phyloP scores from a whole-genome alignment of 2,797 vertebrate genomes.

The Onychomys arenicola region DNA sequence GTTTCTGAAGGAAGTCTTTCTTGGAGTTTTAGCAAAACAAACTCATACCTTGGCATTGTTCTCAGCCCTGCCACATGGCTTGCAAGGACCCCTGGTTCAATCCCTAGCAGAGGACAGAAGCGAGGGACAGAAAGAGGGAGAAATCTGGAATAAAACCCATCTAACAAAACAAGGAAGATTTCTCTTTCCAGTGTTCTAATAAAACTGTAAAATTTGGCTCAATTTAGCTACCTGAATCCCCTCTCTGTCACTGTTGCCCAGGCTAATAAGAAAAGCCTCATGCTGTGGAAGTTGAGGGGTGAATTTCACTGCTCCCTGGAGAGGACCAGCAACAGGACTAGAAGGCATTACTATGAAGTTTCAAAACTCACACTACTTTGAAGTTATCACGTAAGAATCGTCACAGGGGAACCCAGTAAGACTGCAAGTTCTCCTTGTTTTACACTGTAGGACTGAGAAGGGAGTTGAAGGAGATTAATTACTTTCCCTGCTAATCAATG shows the following conservation, averaged over 20 bases:
- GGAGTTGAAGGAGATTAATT: constrained; percentile 87
- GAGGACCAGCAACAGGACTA: constrained; percentile 11
- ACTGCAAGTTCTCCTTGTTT: constrained; percentile 81
- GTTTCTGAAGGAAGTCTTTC: background rate
- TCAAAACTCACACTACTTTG: constrained; percentile 77
- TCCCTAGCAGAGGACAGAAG: background rate
- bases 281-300: background rate
- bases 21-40: background rate
- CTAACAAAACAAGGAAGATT: background rate
- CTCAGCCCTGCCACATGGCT: background rate
- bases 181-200: constrained; percentile 50
- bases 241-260: background rate
- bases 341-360: constrained; percentile 70
- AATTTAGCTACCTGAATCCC: background rate
- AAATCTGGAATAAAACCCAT: background rate
- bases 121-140: background rate
- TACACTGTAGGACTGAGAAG: constrained; percentile 82
- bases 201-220: constrained; percentile 9
- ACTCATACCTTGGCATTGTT: background rate
- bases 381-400: constrained; percentile 77
- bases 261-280: constrained; percentile 16
- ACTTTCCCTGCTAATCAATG: constrained; percentile 87
- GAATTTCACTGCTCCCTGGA: constrained; percentile 60
- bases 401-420: constrained; percentile 77
- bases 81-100: background rate